Evolutionary conservation across 2,113 vertebrate species (phyloP).

Genomic region (Opisthocomus hoazin): DNA sequence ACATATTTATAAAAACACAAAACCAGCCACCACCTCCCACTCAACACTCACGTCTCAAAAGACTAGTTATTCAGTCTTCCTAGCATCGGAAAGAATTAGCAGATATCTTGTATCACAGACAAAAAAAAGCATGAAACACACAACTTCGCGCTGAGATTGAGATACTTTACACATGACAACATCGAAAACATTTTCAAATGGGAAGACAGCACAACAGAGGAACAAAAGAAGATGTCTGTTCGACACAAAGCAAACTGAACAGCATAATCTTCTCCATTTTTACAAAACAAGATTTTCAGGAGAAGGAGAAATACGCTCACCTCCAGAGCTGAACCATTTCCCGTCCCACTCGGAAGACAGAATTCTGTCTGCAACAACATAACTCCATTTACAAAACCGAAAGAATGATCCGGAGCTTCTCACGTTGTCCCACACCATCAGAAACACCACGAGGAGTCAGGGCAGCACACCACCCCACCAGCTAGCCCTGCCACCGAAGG

Average conservation of each 20-base stretch:
- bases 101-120: not conserved
- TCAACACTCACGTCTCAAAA: not conserved
- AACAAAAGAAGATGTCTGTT: not conserved
- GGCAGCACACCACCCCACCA: not conserved
- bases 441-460: fast-evolving
- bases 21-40: not conserved
- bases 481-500: not conserved
- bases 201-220: not conserved
- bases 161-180: not conserved
- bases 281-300: not conserved
- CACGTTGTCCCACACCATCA: not conserved
- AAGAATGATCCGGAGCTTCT: not conserved
- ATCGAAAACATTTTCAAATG: not conserved
- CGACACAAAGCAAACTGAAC: not conserved
- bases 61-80: not conserved
- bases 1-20: not conserved
- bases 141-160: not conserved
- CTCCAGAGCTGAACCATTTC: not conserved
- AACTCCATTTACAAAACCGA: no score
- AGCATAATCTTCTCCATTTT: not conserved
- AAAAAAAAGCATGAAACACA: not conserved
- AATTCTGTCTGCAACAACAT: not conserved
- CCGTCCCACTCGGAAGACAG: fast-evolving
- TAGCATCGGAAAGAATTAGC: not conserved
- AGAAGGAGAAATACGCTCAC: not conserved